A percentile compares a stretch with the other conserved stretches of the same genome.
Evolutionary conservation across 2,113 vertebrate species (phyloP).

Genomic region (Cottus gobio): DNA sequence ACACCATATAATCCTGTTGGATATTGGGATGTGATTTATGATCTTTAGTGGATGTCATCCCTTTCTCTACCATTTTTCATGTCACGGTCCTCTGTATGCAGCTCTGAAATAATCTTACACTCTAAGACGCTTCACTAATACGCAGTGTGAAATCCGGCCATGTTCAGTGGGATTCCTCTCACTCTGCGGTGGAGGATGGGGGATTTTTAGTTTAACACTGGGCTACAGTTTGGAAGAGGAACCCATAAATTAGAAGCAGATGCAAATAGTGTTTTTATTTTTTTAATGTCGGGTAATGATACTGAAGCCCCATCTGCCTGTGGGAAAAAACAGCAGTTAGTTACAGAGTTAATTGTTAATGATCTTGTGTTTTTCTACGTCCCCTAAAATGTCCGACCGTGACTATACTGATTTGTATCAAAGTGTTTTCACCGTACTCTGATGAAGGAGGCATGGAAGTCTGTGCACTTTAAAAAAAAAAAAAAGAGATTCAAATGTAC

Average conservation of each 20-base stretch:
- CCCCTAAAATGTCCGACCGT: neutral
- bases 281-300: neutral
- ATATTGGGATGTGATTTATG: conserved; percentile 49
- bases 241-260: neutral
- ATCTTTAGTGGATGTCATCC: conserved; percentile 57
- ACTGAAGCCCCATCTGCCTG: neutral
- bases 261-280: neutral
- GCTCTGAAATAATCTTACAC: conserved; percentile 38
- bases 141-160: conserved; percentile 40
- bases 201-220: neutral
- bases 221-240: neutral
- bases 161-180: conserved; percentile 21
- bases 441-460: neutral
- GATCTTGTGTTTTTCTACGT: neutral
- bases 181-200: neutral
- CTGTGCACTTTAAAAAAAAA: no score
- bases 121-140: conserved; percentile 39
- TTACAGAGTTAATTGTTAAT: neutral
- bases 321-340: neutral
- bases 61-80: conserved; percentile 48
- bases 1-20: conserved; percentile 60
- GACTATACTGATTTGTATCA: neutral
- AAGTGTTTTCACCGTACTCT: neutral
- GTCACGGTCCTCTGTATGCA: conserved; percentile 42
- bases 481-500: neutral